Conservation (phyloP, 2,797 vertebrate genomes). For the Microctenopoma steveboyesi region DNA sequence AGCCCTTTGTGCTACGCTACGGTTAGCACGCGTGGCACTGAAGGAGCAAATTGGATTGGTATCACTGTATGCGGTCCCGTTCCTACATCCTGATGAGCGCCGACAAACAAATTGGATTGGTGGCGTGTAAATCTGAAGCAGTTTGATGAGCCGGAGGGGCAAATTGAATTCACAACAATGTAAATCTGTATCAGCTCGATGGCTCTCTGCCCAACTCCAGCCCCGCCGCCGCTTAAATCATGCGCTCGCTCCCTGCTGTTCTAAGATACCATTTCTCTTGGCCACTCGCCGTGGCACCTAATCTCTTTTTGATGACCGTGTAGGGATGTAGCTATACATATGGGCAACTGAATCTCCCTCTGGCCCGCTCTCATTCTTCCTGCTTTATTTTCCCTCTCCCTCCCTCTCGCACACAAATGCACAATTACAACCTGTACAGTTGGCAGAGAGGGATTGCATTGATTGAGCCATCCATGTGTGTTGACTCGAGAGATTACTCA, state of each 20-base stretch:
- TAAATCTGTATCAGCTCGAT: conserved; percentile 88
- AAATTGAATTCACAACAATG: conserved; percentile 93
- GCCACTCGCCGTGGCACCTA: conserved; percentile 84
- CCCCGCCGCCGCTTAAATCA: conserved; percentile 82
- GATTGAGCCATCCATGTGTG: conserved; percentile 77
- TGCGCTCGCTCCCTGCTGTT: conserved; percentile 84
- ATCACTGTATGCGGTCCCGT: conserved; percentile 78
- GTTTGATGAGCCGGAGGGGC: conserved; percentile 82
- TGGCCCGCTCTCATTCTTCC: conserved; percentile 32
- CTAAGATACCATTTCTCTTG: conserved; percentile 80
- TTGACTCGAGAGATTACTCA: conserved; percentile 76
- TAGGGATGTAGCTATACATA: conserved; percentile 77
- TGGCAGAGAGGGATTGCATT: conserved; percentile 62
- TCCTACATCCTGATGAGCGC: conserved; percentile 70
- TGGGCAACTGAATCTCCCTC: conserved; percentile 74
- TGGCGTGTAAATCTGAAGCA: conserved; percentile 87
- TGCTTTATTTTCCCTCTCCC: conserved; percentile 10
- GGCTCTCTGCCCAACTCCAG: conserved; percentile 72
- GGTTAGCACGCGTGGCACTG: conserved; percentile 78
- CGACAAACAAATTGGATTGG: conserved; percentile 92
- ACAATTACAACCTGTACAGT: conserved; percentile 57
- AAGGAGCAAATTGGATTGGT: conserved; percentile 92
- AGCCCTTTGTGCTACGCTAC: conserved; percentile 62
- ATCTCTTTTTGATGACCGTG: conserved; percentile 88
- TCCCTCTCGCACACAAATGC: conserved; percentile 19